Evolutionary conservation across 2,888 invertebrate species (phyloP).

Genomic region (Hypomecis punctinalis): DNA sequence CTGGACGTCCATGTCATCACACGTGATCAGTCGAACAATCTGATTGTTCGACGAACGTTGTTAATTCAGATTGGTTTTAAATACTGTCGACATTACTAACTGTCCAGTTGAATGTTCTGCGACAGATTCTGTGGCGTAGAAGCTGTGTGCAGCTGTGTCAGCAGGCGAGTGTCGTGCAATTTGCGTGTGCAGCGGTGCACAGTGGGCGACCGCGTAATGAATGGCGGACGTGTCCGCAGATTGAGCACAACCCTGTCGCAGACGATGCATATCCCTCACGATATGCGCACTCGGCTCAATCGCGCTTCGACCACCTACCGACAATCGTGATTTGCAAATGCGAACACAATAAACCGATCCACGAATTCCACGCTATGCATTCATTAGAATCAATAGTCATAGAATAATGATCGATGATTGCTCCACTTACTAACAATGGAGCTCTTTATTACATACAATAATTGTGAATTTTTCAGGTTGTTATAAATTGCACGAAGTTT

Average conservation of each 20-base stretch:
- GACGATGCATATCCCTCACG: slow-evolving; percentile 46
- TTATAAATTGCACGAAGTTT: not conserved
- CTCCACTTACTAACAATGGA: slow-evolving; percentile 14
- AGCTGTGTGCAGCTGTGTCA: slow-evolving; percentile 69
- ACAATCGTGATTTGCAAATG: slow-evolving; percentile 39
- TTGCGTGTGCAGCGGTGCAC: slow-evolving; percentile 79
- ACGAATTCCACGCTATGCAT: slow-evolving; percentile 34
- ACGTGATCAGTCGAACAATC: too few species aligned
- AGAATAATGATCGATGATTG: slow-evolving; percentile 20
- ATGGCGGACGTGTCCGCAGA: slow-evolving; percentile 67
- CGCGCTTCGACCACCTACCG: slow-evolving; percentile 51
- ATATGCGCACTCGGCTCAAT: slow-evolving; percentile 56
- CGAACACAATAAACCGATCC: slow-evolving; percentile 38
- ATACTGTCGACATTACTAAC: not conserved
- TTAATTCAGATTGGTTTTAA: not conserved
- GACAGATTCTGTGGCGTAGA: slow-evolving; percentile 23
- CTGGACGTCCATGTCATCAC: too few species aligned
- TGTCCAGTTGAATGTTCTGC: slow-evolving; percentile 21
- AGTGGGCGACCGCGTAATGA: slow-evolving; percentile 77
- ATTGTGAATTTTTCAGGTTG: not conserved
- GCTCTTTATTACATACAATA: not conserved
- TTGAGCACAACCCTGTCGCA: slow-evolving; percentile 61
- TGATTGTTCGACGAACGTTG: too few species aligned
- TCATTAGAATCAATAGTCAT: slow-evolving; percentile 19
- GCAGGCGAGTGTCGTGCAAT: slow-evolving; percentile 71